Percentiles rank a stretch among this genome's conserved stretches.
phyloP scores from a whole-genome alignment of 2,888 invertebrate genomes.

The Cylloceria caligata region DNA sequence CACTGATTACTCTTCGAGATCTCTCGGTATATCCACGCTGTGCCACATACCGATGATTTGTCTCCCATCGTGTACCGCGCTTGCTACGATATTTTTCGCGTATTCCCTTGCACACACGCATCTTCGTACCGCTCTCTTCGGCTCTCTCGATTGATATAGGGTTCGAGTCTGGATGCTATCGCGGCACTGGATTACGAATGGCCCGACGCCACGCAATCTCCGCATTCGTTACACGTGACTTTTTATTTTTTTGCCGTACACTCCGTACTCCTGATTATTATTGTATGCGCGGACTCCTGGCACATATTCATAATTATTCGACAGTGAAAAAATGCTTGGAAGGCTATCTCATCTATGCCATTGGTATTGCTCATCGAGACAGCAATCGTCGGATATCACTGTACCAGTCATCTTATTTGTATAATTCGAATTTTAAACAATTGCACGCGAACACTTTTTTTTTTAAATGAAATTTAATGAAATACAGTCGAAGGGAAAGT shows the following conservation, averaged over 20 bases:
- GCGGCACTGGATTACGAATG: conserved; percentile 66
- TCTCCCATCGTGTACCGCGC: conserved; percentile 38
- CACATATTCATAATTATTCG: conserved; percentile 63
- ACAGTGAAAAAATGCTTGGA: conserved; percentile 37
- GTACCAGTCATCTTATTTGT: background rate
- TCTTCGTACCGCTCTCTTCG: conserved; percentile 54
- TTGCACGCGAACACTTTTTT: background rate
- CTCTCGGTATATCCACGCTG: conserved; percentile 30
- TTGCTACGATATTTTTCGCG: conserved; percentile 20
- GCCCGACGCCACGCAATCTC: conserved; percentile 69
- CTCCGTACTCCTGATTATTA: conserved; percentile 58
- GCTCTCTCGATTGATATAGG: conserved; percentile 68
- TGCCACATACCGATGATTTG: conserved; percentile 41
- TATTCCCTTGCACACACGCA: conserved; percentile 42
- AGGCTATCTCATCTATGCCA: background rate
- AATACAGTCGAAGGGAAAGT: too few species aligned
- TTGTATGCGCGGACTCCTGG: conserved; percentile 39
- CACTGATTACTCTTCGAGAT: conserved; percentile 54
- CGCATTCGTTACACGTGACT: conserved; percentile 67
- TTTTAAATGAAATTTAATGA: too few species aligned
- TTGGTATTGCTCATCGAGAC: background rate
- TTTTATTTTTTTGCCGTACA: conserved; percentile 48
- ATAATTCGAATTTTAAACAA: background rate
- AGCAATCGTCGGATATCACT: background rate
- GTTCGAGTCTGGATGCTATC: conserved; percentile 64